These are phyloP conservation scores for Villa cingulata DNA, from an alignment of 2,888 invertebrate genomes.

Conservation along the genomic window DNA sequence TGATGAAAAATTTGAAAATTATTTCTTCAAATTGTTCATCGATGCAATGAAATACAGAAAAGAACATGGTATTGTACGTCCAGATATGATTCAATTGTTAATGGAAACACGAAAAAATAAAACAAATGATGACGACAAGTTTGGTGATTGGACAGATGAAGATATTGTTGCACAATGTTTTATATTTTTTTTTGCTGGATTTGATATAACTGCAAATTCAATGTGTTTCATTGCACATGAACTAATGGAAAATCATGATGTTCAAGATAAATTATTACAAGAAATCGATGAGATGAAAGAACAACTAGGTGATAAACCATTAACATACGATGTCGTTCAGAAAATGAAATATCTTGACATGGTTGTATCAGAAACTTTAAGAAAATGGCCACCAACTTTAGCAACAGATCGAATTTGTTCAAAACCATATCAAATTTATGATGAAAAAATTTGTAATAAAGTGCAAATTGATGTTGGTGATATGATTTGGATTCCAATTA, in stretches of 20 bases:
- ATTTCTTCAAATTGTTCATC: conserved; percentile 28
- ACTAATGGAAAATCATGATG: conserved; percentile 43
- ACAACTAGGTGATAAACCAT: conserved; percentile 34
- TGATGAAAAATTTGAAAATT: conserved; percentile 24
- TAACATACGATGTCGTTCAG: conserved; percentile 42
- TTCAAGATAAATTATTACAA: conserved; percentile 40
- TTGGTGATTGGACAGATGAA: conserved; percentile 34
- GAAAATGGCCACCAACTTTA: conserved; percentile 40
- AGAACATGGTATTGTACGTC: conserved; percentile 36
- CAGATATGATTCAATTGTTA: conserved; percentile 43
- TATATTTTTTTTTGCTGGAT: conserved; percentile 44
- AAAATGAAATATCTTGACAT: conserved; percentile 47
- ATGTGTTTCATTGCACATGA: conserved; percentile 43
- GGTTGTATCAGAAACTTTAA: conserved; percentile 39
- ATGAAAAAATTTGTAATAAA: conserved; percentile 18
- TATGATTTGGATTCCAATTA: conserved; percentile 30
- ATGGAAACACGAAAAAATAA: conserved; percentile 38
- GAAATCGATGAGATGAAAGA: conserved; percentile 41
- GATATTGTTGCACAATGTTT: conserved; percentile 45
- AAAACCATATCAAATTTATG: conserved; percentile 37
- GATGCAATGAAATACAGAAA: conserved; percentile 38
- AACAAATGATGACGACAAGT: conserved; percentile 11
- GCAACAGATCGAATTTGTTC: conserved; percentile 39
- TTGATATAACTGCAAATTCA: conserved; percentile 36
- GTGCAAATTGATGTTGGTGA: conserved; percentile 26